These are phyloP conservation scores for Aselliscus stoliczkanus DNA, from an alignment of 2,797 vertebrate species.

Conservation along the genomic window DNA sequence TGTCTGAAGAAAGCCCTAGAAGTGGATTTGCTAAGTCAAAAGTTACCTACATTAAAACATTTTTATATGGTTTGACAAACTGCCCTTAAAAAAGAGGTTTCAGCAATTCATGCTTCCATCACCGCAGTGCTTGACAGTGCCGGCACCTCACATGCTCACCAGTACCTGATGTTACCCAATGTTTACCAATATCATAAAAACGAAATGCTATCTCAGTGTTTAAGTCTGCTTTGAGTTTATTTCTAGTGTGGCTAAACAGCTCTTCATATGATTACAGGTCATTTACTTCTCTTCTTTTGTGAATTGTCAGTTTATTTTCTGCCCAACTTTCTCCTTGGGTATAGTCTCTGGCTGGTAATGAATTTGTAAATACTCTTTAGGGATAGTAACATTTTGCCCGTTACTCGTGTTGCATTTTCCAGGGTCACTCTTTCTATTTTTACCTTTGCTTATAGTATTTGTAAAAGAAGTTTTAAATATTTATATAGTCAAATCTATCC, in stretches of 20 bases:
- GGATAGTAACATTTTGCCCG: not conserved
- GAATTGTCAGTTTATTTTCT: not conserved
- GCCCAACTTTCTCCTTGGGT: not conserved
- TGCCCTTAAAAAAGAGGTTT: not conserved
- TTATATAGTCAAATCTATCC: not conserved
- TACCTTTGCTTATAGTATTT: slow-evolving; percentile 26
- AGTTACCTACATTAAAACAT: not conserved
- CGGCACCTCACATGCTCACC: not conserved
- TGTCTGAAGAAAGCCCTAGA: not conserved
- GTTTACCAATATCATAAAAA: not conserved
- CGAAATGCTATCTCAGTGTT: not conserved
- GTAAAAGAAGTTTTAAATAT: slow-evolving; percentile 28
- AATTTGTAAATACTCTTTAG: not conserved
- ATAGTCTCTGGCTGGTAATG: not conserved
- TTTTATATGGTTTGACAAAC: not conserved
- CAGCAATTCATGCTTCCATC: not conserved
- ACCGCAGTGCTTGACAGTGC: not conserved
- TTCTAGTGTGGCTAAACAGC: not conserved
- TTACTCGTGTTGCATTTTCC: slow-evolving; percentile 1
- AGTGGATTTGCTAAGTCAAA: not conserved
- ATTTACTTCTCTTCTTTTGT: not conserved
- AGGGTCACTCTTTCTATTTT: not conserved
- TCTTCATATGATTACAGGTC: not conserved
- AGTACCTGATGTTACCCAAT: not conserved
- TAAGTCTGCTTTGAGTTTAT: not conserved